These are phyloP conservation scores for Drosophila anomalata DNA, from an alignment of 2,888 invertebrate genomes.

Conservation along the genomic window DNA sequence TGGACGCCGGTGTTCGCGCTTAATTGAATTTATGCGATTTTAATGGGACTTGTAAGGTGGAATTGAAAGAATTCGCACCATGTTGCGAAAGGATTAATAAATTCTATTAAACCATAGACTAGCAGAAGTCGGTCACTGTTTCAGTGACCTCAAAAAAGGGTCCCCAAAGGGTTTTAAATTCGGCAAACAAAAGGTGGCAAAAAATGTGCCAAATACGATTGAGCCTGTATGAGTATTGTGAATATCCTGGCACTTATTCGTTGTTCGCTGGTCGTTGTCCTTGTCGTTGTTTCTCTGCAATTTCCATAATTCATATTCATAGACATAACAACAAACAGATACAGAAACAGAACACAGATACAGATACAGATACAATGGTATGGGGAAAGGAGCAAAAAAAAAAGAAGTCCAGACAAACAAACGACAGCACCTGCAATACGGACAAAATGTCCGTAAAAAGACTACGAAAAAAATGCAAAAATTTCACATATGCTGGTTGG, in stretches of 20 bases:
- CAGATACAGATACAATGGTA: slow-evolving; percentile 1
- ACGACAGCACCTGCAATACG: slow-evolving; percentile 80
- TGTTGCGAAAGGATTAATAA: not conserved
- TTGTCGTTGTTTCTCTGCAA: slow-evolving; percentile 61
- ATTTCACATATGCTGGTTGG: slow-evolving; percentile 67
- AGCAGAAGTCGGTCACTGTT: slow-evolving; percentile 62
- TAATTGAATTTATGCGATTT: slow-evolving; percentile 61
- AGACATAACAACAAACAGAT: slow-evolving; percentile 52
- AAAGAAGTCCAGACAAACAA: slow-evolving; percentile 57
- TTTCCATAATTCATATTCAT: slow-evolving; percentile 82
- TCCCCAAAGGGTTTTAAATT: slow-evolving; percentile 35
- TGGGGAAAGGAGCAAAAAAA: slow-evolving; percentile 11
- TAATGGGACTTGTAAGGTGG: slow-evolving; percentile 12
- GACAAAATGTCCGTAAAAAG: slow-evolving; percentile 66
- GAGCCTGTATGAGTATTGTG: slow-evolving; percentile 32
- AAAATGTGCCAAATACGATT: slow-evolving; percentile 45
- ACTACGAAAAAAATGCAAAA: slow-evolving; percentile 58
- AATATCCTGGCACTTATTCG: slow-evolving; percentile 29
- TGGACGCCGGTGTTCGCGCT: slow-evolving; percentile 11
- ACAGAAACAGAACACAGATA: slow-evolving; percentile 53
- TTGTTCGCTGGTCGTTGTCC: slow-evolving; percentile 50
- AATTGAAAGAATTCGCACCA: not conserved
- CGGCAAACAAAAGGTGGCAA: slow-evolving; percentile 31
- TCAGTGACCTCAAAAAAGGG: slow-evolving; percentile 48
- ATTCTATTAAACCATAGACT: not conserved